These are phyloP conservation scores for Mylabris phalerata DNA, from an alignment of 1,140 invertebrate genomes.

Conservation along the genomic window DNA sequence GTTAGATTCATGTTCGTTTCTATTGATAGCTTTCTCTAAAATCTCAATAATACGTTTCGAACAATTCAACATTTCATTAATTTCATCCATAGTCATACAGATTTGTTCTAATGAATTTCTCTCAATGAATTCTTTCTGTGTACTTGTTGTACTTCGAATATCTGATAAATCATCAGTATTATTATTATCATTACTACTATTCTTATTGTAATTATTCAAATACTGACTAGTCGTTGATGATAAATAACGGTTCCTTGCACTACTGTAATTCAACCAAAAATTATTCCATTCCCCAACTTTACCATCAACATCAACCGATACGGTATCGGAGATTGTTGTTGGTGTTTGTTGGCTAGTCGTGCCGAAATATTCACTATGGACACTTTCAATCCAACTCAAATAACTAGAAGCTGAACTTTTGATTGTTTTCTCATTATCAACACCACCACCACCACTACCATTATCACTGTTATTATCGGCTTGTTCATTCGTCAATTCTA, in stretches of 20 bases:
- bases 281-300: slow-evolving; percentile 43
- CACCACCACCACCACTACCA: not conserved
- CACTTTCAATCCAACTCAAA: slow-evolving; percentile 40
- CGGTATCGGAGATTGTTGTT: slow-evolving; percentile 4
- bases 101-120: slow-evolving; percentile 32
- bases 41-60: slow-evolving; percentile 36
- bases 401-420: slow-evolving; percentile 34
- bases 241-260: slow-evolving; percentile 33
- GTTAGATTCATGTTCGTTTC: slow-evolving; percentile 27
- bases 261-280: slow-evolving; percentile 41
- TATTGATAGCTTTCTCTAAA: slow-evolving; percentile 29
- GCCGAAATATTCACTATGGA: slow-evolving; percentile 34
- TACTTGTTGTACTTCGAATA: slow-evolving; percentile 36
- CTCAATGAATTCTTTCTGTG: slow-evolving; percentile 33
- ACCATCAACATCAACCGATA: slow-evolving; percentile 29
- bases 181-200: slow-evolving; percentile 21
- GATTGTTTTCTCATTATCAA: slow-evolving; percentile 17
- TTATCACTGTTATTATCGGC: slow-evolving; percentile 2
- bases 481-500: slow-evolving; percentile 2
- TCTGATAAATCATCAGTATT: slow-evolving; percentile 33
- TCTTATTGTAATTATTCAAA: slow-evolving; percentile 6
- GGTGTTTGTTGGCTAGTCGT: not conserved
- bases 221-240: slow-evolving; percentile 27
- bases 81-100: slow-evolving; percentile 34
- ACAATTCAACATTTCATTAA: slow-evolving; percentile 30